Conservation (phyloP, 2,888 invertebrate genomes). For the Merodon equestris region DNA sequence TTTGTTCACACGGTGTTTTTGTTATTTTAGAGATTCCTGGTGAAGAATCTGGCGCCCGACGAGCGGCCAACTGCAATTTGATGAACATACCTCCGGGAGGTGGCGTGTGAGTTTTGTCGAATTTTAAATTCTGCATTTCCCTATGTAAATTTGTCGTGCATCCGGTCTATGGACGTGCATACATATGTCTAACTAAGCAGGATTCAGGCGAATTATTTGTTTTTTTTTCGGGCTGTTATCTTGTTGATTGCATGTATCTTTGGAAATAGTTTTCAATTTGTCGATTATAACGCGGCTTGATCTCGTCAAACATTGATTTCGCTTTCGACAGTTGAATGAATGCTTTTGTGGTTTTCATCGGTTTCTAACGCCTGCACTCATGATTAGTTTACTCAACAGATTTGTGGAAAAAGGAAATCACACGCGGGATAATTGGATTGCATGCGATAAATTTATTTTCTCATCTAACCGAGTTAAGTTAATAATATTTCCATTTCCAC, state of each 20-base stretch:
- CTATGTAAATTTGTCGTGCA: slow-evolving; percentile 55
- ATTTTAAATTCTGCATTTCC: slow-evolving; percentile 60
- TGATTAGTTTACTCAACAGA: too few relatives aligned
- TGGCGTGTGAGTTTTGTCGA: too few relatives aligned
- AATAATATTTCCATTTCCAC: slow-evolving; percentile 69
- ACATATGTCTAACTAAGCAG: slow-evolving; percentile 11
- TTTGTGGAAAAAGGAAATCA: background rate
- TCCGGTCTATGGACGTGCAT: slow-evolving; percentile 26
- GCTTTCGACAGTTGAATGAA: slow-evolving; percentile 19
- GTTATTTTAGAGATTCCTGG: too few relatives aligned
- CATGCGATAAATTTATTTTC: slow-evolving; percentile 57
- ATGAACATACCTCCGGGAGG: slow-evolving; percentile 17
- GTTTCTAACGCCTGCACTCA: too few relatives aligned
- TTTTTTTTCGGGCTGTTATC: background rate
- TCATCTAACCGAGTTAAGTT: slow-evolving; percentile 40
- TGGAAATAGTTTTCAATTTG: slow-evolving; percentile 33
- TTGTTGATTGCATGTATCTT: slow-evolving; percentile 10
- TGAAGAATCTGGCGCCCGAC: slow-evolving; percentile 9
- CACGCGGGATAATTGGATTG: slow-evolving; percentile 45
- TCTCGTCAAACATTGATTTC: slow-evolving; percentile 47
- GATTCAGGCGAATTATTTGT: background rate
- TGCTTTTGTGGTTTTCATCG: too few relatives aligned
- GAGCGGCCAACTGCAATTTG: slow-evolving; percentile 51
- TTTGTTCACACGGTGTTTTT: too few relatives aligned
- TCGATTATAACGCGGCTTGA: slow-evolving; percentile 46